Evolutionary conservation across 2,113 vertebrate species (phyloP).

Genomic region (Melanocharis versteri): DNA sequence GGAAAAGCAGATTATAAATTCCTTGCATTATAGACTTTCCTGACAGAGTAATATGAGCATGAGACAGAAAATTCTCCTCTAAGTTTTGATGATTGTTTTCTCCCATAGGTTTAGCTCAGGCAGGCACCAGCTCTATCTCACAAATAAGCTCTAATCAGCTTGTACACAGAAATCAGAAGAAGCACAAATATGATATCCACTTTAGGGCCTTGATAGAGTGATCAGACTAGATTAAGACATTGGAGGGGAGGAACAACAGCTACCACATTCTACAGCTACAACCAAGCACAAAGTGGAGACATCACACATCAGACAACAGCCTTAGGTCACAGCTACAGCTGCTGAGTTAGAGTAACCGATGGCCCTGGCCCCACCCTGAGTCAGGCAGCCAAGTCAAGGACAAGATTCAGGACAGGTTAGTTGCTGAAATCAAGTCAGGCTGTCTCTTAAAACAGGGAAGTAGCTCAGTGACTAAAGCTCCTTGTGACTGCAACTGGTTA

Average conservation of each 20-base stretch:
- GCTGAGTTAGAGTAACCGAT: fast-evolving
- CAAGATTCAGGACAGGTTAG: neutral
- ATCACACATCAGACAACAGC: neutral
- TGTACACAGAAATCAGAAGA: neutral
- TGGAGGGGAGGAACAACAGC: neutral
- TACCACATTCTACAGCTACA: neutral
- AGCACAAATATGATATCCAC: neutral
- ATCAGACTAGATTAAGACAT: neutral
- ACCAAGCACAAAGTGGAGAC: neutral
- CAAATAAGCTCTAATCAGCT: neutral
- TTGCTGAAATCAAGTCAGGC: neutral
- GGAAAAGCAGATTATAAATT: neutral
- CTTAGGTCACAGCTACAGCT: neutral
- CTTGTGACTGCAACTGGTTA: neutral
- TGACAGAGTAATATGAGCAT: neutral
- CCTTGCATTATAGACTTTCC: neutral
- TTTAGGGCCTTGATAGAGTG: neutral
- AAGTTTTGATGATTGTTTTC: neutral
- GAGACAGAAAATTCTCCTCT: neutral
- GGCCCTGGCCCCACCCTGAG: neutral
- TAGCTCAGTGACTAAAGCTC: neutral
- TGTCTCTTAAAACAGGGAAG: neutral
- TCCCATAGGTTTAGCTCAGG: neutral
- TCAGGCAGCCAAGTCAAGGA: neutral
- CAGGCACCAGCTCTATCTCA: neutral